These are phyloP conservation scores for Triplophysa tibetana DNA, from an alignment of 2,113 vertebrate genomes.

Conservation along the genomic window DNA sequence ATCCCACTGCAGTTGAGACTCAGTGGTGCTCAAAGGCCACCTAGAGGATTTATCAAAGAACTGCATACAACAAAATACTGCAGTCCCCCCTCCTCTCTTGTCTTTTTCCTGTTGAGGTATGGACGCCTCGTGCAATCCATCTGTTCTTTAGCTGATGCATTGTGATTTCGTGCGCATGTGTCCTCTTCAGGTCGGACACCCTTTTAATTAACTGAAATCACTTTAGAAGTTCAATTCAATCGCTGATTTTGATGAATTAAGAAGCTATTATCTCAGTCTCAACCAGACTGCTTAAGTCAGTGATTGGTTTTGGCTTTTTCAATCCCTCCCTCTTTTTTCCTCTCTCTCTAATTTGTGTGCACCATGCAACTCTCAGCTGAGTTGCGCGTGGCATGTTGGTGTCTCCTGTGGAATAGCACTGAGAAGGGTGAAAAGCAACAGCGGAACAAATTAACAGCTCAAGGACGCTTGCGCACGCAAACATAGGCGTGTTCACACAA, in stretches of 20 bases:
- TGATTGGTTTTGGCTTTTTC: neutral
- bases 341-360: slow-evolving; percentile 17
- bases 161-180: slow-evolving; percentile 1
- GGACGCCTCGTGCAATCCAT: slow-evolving; percentile 39
- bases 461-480: slow-evolving; percentile 5
- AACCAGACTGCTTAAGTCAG: neutral
- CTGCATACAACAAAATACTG: slow-evolving; percentile 66
- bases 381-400: slow-evolving; percentile 6
- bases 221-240: neutral
- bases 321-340: neutral
- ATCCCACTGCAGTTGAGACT: slow-evolving; percentile 52
- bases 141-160: slow-evolving; percentile 39
- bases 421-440: neutral
- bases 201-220: neutral
- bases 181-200: slow-evolving; percentile 5
- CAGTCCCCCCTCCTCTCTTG: slow-evolving; percentile 55
- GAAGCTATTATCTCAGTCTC: neutral
- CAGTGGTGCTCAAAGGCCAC: slow-evolving; percentile 62
- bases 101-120: slow-evolving; percentile 30
- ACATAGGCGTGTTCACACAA: neutral
- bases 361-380: slow-evolving; percentile 25
- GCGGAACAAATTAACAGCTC: slow-evolving; percentile 8
- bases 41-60: slow-evolving; percentile 60
- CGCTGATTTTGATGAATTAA: slow-evolving; percentile 17
- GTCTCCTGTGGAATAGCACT: slow-evolving; percentile 13